These are phyloP conservation scores for Platyura marginata DNA, from an alignment of 1,140 invertebrate species.

Conservation along the genomic window DNA sequence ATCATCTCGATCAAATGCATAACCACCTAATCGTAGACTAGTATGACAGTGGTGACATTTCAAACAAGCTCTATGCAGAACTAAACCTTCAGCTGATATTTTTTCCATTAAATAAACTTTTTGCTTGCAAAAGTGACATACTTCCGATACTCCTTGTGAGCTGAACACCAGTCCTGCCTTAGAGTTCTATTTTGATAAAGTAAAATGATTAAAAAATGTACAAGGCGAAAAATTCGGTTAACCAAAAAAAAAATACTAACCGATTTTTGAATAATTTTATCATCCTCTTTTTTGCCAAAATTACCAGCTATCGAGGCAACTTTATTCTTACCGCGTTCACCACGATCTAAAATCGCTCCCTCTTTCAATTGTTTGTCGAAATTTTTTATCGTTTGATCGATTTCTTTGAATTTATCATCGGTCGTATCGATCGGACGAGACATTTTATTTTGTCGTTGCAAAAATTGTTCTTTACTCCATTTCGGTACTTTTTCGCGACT, in stretches of 20 bases:
- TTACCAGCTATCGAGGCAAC: constrained; percentile 75
- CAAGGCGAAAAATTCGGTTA: neutral
- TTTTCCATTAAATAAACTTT: constrained; percentile 79
- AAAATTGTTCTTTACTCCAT: constrained; percentile 76
- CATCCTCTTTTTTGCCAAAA: constrained; percentile 43
- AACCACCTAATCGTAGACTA: constrained; percentile 29
- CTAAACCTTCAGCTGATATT: constrained; percentile 65
- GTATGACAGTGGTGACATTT: constrained; percentile 34
- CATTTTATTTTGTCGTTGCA: constrained; percentile 60
- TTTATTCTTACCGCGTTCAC: constrained; percentile 55
- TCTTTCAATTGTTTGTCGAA: constrained; percentile 66
- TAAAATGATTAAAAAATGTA: neutral
- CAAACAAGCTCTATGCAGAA: constrained; percentile 74
- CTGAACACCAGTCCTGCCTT: constrained; percentile 37
- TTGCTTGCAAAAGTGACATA: constrained; percentile 74
- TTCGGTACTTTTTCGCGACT: constrained; percentile 70
- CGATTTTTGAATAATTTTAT: constrained; percentile 34
- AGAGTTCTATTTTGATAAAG: constrained; percentile 27
- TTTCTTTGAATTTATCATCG: constrained; percentile 41
- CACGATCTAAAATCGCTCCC: constrained; percentile 45
- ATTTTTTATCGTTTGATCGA: constrained; percentile 63
- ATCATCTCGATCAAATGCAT: constrained; percentile 55
- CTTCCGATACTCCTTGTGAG: constrained; percentile 47
- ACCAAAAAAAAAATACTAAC: constrained; percentile 28
- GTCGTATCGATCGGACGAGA: constrained; percentile 38